phyloP scores from a whole-genome alignment of 92 coral and sea anemone species.

The Palythoa heliodiscus region DNA sequence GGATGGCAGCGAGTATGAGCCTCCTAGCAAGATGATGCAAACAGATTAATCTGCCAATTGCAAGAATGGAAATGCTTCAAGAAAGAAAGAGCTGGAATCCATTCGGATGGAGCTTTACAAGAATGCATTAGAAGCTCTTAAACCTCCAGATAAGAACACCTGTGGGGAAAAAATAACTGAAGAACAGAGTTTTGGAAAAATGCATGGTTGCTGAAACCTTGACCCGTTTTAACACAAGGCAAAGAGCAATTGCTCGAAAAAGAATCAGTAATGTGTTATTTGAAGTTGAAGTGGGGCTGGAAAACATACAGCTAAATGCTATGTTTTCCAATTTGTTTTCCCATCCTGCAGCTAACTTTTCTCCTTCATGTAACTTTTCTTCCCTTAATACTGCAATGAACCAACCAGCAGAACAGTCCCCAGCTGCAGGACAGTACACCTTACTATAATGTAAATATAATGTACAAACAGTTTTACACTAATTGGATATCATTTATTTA shows the following conservation, averaged over 20 bases:
- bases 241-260: slow-evolving; percentile 10
- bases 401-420: neutral
- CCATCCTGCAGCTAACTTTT: neutral
- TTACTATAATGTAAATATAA: neutral
- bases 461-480: slow-evolving; percentile 1
- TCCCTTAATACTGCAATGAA: neutral
- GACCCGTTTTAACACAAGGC: slow-evolving; percentile 38
- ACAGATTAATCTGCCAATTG: neutral
- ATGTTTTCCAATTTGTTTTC: slow-evolving; percentile 13
- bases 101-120: slow-evolving; percentile 46
- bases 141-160: slow-evolving; percentile 22
- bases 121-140: slow-evolving; percentile 52
- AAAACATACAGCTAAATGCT: slow-evolving; percentile 2
- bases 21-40: neutral
- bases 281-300: slow-evolving; percentile 32
- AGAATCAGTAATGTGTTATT: slow-evolving; percentile 28
- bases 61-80: neutral
- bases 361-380: neutral
- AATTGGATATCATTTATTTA: neutral
- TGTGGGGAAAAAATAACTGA: slow-evolving; percentile 40
- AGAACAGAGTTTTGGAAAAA: slow-evolving; percentile 59
- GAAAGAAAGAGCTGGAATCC: slow-evolving; percentile 37
- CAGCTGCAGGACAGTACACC: slow-evolving; percentile 8
- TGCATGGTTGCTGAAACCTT: slow-evolving; percentile 53
- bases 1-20: slow-evolving; percentile 15